Evolutionary conservation across 2,113 vertebrate species (phyloP).

Genomic region (Shinisaurus crocodilurus): DNA sequence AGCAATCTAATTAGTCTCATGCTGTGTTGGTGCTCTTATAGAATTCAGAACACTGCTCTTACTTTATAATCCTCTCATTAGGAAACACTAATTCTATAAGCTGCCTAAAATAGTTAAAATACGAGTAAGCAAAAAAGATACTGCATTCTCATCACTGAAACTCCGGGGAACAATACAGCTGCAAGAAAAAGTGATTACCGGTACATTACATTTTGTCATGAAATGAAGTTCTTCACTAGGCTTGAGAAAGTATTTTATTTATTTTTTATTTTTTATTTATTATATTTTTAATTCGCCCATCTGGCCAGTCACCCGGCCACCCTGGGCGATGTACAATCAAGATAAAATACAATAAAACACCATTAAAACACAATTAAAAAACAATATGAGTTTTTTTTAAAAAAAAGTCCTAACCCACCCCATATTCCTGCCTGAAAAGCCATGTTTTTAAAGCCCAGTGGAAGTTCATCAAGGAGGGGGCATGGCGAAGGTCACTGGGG

Average conservation of each 20-base stretch:
- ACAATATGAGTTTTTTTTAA: too few species aligned
- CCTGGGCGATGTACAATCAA: too few species aligned
- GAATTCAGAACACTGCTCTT: background rate
- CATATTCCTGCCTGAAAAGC: too few species aligned
- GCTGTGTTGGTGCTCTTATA: background rate
- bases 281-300: too few species aligned
- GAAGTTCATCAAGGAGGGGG: too few species aligned
- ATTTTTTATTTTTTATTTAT: too few species aligned
- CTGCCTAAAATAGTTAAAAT: constrained; percentile 17
- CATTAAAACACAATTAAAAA: too few species aligned
- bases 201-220: background rate
- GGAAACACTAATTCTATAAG: background rate
- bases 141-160: background rate
- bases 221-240: background rate
- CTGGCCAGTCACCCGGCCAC: too few species aligned
- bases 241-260: background rate
- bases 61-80: constrained; percentile 20
- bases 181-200: background rate
- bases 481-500: too few species aligned
- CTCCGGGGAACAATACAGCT: background rate
- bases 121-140: background rate
- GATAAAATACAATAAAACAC: too few species aligned
- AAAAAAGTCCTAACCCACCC: too few species aligned
- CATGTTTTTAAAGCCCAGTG: too few species aligned
- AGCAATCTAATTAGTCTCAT: constrained; percentile 19